Evolutionary conservation across 2,888 invertebrate genomes (phyloP), one percentile per base, ranked within the genome.

Genomic region (Eretmocerus hayati): DNA sequence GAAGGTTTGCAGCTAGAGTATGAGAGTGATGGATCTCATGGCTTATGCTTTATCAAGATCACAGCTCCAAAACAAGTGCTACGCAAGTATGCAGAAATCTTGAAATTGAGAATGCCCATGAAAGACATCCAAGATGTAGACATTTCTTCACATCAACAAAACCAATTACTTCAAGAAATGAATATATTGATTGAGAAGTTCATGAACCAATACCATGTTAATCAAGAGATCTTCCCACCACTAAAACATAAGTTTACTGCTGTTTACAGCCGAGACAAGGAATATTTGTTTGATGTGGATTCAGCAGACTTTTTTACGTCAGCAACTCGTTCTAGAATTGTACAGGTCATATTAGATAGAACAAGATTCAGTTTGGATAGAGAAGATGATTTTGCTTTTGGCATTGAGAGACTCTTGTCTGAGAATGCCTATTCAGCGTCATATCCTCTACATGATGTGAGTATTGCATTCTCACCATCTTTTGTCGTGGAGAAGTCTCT

Each of bases 21-120:
- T 52, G 86, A 84, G 58, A 75, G 77, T 39, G 78, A 81, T 16
- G 81, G 81, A 52, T 77, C 72, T 23, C 76, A 83, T 57, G 84
- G 85, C 49, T 75, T 90, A 46, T 79, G 84, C 71, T 91, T 90
- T 73, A 78, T 90, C 55, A 94, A 94, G 81, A 81, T 95, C 51
- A 90, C 93, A 72, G 89, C 90, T 1, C 90, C 94, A 0, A 73
- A 81, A 58, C 80, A 85, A 64, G 90, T 94, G 5, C 73, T 94
- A 42, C 79, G 85, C 58, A 80, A 90, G 60, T 94, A 94, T 72
- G 84, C 90, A 52, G 95, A 95, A 74, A 88, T 93, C 62, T 77
- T 94, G 59, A 93, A 94, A 70, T 76, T 94, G 20, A 79, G 91
- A 66, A 85, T 94, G 87, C 93, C 94, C 3, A 94, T 95, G 90